Base-by-base conservation (phyloP, 2,888 invertebrate species). In the Zeuzera pyrina region DNA sequence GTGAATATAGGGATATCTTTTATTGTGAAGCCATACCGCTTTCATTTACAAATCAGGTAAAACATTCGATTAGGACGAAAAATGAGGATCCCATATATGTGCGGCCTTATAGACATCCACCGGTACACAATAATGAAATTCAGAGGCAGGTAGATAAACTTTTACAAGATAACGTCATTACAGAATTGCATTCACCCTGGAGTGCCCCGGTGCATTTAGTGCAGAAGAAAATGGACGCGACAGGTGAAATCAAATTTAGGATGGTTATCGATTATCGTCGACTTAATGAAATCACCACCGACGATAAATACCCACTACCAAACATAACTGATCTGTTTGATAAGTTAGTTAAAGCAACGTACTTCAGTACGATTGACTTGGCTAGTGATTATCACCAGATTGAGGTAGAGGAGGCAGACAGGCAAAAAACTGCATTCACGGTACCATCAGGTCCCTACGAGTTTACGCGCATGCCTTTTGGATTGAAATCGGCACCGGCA, bases 191-290 rank as follows among this genome's bases (percentile, higher is more conserved):
- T 16, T 45, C 47, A 1, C 50, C 49, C 1, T 52, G 47, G 49
- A 40, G 34, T 12, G 34, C 43, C 1, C 53, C 52, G 1, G 42
- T 53, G n/a, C 47, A 43, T 33, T 13, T 52, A 7, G 49, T 51
- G 2, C 45, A 45, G 8, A 41, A 48, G 24, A 47, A 45, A 30
- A 6, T 14, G 2, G 46, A 47, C 30, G 35, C 41, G 11, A 30
- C 41, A 4, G 45, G 46, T 2, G 29, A 36, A 35, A 27, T 24
- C 8, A 47, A 47, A 35, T 56, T 27, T 7, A 32, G 40, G 29
- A 32, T 19, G 19, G 19, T 19, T 19, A 8, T 19, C 19, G 19
- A 19, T 8, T 19, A 19, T 19, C 5, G 19, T 5, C 10, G 24
- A 8, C 24, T 24, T 8, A 24, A 24, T 4, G 24, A 24, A 5